Conservation (phyloP, 2,888 invertebrate genomes). For the Pecten maximus region DNA sequence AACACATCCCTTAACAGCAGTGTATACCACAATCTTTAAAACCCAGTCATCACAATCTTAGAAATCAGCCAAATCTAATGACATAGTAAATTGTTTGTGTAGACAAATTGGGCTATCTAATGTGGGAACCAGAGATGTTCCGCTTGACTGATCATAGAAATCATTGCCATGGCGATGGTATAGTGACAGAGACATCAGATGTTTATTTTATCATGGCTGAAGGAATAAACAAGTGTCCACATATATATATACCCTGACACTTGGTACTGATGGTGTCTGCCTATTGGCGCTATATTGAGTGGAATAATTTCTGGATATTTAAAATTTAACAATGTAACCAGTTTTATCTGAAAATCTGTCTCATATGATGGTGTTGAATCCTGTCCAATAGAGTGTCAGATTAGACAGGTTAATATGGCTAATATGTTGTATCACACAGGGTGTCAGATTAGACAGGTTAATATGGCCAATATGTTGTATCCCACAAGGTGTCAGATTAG, state of each 20-base stretch:
- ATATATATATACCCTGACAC: background rate
- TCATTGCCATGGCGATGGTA: background rate
- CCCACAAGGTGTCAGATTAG: no score
- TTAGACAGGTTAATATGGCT: no score
- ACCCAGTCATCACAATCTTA: background rate
- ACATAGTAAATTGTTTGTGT: background rate
- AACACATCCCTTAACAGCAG: background rate
- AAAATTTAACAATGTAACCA: no score
- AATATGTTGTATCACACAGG: no score
- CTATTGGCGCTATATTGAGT: no score
- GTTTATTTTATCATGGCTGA: background rate
- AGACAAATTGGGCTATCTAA: background rate
- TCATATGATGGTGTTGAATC: no score
- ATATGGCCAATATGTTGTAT: no score
- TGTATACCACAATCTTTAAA: background rate
- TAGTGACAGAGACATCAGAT: background rate
- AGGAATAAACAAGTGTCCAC: background rate
- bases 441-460: no score
- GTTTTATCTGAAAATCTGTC: no score
- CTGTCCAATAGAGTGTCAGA: no score
- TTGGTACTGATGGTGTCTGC: background rate
- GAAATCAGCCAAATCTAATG: background rate
- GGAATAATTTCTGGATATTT: no score
- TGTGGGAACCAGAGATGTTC: background rate
- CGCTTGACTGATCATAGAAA: background rate